Conservation (phyloP, 1,140 invertebrate species). For the Nilaparvata lugens region DNA sequence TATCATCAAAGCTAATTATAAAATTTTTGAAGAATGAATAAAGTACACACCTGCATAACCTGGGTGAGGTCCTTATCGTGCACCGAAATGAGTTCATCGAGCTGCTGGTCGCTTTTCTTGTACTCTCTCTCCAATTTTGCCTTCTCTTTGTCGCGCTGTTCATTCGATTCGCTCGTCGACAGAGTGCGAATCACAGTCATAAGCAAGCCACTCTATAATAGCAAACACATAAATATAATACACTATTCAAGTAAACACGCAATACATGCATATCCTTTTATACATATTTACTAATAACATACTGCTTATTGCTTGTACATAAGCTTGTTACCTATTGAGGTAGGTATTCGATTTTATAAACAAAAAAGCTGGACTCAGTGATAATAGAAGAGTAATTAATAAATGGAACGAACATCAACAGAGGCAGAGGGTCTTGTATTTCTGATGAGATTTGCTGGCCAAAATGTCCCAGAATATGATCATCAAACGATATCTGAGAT, state of each 20-base stretch:
- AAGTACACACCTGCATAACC: slow-evolving; percentile 68
- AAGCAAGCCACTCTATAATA: slow-evolving; percentile 71
- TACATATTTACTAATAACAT: too few relatives aligned
- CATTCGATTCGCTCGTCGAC: slow-evolving; percentile 86
- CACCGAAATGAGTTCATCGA: slow-evolving; percentile 79
- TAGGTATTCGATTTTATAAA: background rate
- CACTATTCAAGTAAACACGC: too few relatives aligned
- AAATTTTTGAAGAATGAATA: too few relatives aligned
- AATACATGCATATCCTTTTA: too few relatives aligned
- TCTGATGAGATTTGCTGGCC: too few relatives aligned
- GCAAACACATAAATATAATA: slow-evolving; percentile 23
- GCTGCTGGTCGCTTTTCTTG: slow-evolving; percentile 75
- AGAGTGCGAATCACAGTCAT: slow-evolving; percentile 88
- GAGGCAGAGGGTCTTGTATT: too few relatives aligned
- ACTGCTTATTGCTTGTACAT: slow-evolving; percentile 16
- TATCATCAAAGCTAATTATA: too few relatives aligned
- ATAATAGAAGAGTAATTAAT: too few relatives aligned
- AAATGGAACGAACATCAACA: too few relatives aligned
- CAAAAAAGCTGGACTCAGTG: too few relatives aligned
- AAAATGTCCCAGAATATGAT: too few relatives aligned
- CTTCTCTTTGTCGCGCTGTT: slow-evolving; percentile 90
- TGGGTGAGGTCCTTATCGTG: slow-evolving; percentile 82
- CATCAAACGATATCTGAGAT: too few relatives aligned
- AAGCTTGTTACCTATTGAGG: slow-evolving; percentile 4
- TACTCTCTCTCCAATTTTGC: slow-evolving; percentile 88